Base-by-base conservation (phyloP, 2,797 vertebrate species). In the Clarias laeviceps region DNA sequence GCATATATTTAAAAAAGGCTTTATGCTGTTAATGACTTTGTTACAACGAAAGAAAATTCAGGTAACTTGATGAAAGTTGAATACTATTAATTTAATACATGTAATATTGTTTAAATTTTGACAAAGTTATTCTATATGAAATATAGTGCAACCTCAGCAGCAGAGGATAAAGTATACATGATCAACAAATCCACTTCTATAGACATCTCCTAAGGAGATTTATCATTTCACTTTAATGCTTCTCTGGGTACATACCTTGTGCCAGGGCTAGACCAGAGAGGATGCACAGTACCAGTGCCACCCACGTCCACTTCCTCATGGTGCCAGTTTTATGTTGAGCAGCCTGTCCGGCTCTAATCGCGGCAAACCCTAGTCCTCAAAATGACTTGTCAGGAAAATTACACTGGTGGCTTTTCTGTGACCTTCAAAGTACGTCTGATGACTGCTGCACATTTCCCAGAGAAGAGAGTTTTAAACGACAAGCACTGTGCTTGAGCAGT, bases 401-500 rank as follows among this genome's bases (percentile, higher is more conserved):
- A 85, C 76, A 82, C 82, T 73, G 32, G 50, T 82, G 40, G 62
- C 45, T 83, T 80, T 86, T 66, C 86, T 79, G 76, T 66, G 70
- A 89, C 82, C 56, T 90, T 82, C 89, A 90, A 91, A 90, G 50
- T 87, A 88, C 88, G 90, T 82, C 85, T 88, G 91, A 88, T 92
- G 91, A 89, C 87, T 91, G 91, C 89, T 90, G 92, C 89, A 88
- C 90, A 91, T 91, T 89, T 91, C 90, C 88, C 91, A 91, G 86
- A 88, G 86, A 90, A 92, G 89, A 90, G 90, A 88, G 91, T 93
- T 95, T 95, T 96, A 96, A 92, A 94, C 93, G 93, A 93, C 91
- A 92, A 92, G 91, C 93, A 92, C 91, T 90, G 88, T 74, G 83
- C 62, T 29, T 29, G 89, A 93, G 88, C 87, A 88, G 90, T 93